These are phyloP conservation scores for Drosophila dives DNA, from an alignment of 2,888 invertebrate species.

Conservation along the genomic window DNA sequence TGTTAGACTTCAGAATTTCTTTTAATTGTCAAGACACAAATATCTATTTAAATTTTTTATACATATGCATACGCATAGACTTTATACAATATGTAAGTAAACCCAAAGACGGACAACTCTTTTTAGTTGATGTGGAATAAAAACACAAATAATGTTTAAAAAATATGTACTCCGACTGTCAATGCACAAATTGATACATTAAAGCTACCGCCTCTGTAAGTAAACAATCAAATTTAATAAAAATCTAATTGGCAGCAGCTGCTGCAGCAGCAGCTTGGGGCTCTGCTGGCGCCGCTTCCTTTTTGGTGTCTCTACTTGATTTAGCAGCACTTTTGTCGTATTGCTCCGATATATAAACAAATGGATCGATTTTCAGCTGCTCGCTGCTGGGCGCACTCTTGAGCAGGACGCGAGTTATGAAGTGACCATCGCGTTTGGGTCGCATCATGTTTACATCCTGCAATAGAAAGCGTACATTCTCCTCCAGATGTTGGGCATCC, in stretches of 20 bases:
- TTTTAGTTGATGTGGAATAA: slow-evolving; percentile 28
- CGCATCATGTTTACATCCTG: slow-evolving; percentile 88
- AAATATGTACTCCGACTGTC: slow-evolving; percentile 44
- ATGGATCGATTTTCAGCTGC: slow-evolving; percentile 89
- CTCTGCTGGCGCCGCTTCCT: slow-evolving; percentile 26
- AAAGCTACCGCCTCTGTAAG: slow-evolving; percentile 41
- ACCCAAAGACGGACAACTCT: slow-evolving; percentile 32
- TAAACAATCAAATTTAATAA: slow-evolving; percentile 37
- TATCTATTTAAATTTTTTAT: slow-evolving; percentile 16
- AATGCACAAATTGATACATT: slow-evolving; percentile 54
- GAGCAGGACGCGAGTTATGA: slow-evolving; percentile 89
- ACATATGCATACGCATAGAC: slow-evolving; percentile 11
- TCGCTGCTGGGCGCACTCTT: slow-evolving; percentile 89
- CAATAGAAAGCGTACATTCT: slow-evolving; percentile 89
- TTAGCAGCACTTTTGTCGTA: slow-evolving; percentile 62
- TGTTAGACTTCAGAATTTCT: neutral
- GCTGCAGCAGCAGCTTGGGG: slow-evolving; percentile 33
- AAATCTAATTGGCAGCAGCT: slow-evolving; percentile 53
- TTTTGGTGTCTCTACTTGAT: slow-evolving; percentile 38
- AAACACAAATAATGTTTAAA: slow-evolving; percentile 20
- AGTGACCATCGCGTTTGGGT: slow-evolving; percentile 89
- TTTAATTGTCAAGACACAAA: slow-evolving; percentile 22
- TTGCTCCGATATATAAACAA: slow-evolving; percentile 85
- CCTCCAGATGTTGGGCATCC: slow-evolving; percentile 89
- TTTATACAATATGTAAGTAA: slow-evolving; percentile 27